A percentile compares a stretch with the other conserved stretches of the same genome.
phyloP scores from a whole-genome alignment of 2,113 vertebrate species.

The Leuciscus idus region DNA sequence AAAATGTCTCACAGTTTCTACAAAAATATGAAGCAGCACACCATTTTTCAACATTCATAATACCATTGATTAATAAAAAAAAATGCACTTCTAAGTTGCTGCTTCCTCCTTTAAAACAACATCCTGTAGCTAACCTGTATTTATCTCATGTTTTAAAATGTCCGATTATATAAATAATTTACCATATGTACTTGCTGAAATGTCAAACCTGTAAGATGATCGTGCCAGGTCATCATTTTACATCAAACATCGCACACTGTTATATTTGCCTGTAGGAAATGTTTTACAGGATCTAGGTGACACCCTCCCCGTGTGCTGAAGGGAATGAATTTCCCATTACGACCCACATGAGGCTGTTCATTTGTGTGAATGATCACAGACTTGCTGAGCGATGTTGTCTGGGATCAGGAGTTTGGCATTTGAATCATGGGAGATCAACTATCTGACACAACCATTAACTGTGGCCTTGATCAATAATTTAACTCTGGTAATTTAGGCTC shows the following conservation, averaged over 20 bases:
- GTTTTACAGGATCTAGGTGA: neutral
- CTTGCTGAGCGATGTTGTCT: constrained; percentile 37
- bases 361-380: constrained; percentile 27
- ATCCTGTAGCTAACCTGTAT: neutral
- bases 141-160: constrained; percentile 3
- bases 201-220: constrained; percentile 21
- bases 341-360: neutral
- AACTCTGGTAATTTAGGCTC: constrained; percentile 60
- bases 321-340: neutral
- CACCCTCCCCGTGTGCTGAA: neutral
- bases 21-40: too few species aligned
- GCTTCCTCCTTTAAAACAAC: neutral
- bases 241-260: neutral
- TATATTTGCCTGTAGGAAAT: neutral
- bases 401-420: constrained; percentile 48
- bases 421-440: constrained; percentile 52
- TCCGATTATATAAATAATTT: neutral
- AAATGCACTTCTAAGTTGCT: neutral
- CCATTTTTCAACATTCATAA: neutral
- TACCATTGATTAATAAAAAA: neutral
- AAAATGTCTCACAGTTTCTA: too few species aligned
- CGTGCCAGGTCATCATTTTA: neutral
- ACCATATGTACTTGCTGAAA: neutral
- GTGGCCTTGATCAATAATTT: constrained; percentile 62
- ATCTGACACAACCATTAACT: constrained; percentile 55